Base-by-base conservation (phyloP, 2,113 vertebrate genomes). In the Chloropsis hardwickii region DNA sequence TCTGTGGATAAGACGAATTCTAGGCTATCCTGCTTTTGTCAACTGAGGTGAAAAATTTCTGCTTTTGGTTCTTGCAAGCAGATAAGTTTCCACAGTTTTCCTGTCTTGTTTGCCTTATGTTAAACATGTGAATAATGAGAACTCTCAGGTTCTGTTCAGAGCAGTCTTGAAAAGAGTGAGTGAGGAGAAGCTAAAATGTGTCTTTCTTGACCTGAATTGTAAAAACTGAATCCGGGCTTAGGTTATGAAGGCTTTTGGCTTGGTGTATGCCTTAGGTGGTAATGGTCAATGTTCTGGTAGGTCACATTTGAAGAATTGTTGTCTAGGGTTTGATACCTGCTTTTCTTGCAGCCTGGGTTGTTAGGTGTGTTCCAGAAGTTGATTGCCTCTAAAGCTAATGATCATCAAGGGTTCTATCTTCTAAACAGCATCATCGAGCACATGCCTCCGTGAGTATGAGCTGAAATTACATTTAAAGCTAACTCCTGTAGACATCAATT, bases 331-430 rank as follows among this genome's bases (percentile, higher is more conserved):
- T 66, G 56, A 1, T 45, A 22, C 88, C 66, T 87, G 39, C 80
- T 83, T 96, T 92, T 33, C 19, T 97, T 97, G 47, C 91, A 99
- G 99, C 99, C 99, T 87, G 99, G 99, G 37, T 96, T 99, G 73
- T 97, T 99, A 28, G 99, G 99, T 85, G 99, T 99, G 93, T 99
- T 99, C 97, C 99, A 99, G 97, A 99, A 99, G 97, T 87, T 99
- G 82, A 99, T 99, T 86, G 99, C 99, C 76, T 99, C 99, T 50
- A 99, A 99, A 96, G 99, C 99, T 81, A 99, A 99, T 22, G 99
- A 99, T 97, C 99, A 99, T 94, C 99, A 99, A 97, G 99, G 99
- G 23, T 99, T 99, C 96, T 99, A 99, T 92, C 98, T 99, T 65
- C 98, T 99, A 16, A 99, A 99, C 97, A 99, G 99, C 88, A 99